A percentile compares a stretch with the other conserved stretches of the same genome.
phyloP scores from a whole-genome alignment of 1,140 invertebrate genomes.

The Zaprionus inermis region DNA sequence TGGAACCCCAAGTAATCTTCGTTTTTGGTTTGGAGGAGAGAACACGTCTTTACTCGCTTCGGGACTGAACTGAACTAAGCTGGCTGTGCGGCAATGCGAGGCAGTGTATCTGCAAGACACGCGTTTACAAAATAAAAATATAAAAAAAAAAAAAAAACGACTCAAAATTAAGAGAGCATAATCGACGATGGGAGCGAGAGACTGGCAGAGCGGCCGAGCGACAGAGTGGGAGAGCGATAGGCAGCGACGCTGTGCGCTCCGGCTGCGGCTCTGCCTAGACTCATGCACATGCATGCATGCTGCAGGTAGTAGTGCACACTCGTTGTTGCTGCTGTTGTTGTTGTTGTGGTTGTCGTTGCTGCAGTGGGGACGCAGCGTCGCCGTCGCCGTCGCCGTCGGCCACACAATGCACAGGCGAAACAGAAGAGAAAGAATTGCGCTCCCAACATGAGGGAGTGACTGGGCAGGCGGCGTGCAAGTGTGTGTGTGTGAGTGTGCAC shows the following conservation, averaged over 20 bases:
- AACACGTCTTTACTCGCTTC: constrained; percentile 84
- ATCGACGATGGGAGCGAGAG: constrained; percentile 28
- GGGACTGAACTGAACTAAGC: constrained; percentile 75
- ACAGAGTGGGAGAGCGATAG: not conserved
- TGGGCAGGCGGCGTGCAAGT: constrained; percentile 34
- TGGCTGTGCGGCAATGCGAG: constrained; percentile 47
- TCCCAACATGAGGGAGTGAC: constrained; percentile 48
- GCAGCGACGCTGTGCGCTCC: constrained; percentile 3
- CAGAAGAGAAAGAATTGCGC: constrained; percentile 39
- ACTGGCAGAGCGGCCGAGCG: not conserved
- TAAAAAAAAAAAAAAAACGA: constrained; percentile 39
- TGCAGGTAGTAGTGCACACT: constrained; percentile 55
- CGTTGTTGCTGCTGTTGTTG: constrained; percentile 1
- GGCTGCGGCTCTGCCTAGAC: constrained; percentile 30
- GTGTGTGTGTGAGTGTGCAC: constrained; percentile 10
- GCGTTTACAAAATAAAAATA: constrained; percentile 44
- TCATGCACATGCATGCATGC: constrained; percentile 55
- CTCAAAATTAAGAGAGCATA: constrained; percentile 47
- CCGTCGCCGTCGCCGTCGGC: constrained; percentile 13
- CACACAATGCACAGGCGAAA: constrained; percentile 34
- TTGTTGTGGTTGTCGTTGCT: constrained; percentile 2
- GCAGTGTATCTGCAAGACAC: constrained; percentile 50
- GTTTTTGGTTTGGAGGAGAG: constrained; percentile 58
- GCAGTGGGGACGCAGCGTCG: constrained; percentile 33
- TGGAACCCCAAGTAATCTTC: constrained; percentile 32